Conservation (phyloP, 2,113 vertebrate genomes). For the Salminus brasiliensis region DNA sequence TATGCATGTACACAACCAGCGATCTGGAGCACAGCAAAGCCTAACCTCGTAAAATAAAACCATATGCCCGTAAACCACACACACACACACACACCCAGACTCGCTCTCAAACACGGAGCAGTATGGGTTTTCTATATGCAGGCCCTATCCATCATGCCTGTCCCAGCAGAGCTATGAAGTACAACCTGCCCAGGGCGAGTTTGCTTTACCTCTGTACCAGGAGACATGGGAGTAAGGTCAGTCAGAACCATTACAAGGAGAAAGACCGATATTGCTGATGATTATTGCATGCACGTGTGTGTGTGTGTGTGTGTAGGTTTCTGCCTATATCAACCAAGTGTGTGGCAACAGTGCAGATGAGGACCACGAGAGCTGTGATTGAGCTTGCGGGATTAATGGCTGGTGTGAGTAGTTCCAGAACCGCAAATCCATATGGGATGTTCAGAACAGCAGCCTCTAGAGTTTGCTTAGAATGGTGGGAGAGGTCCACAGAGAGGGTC, state of each 20-base stretch:
- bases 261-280: slow-evolving; percentile 24
- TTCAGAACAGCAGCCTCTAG: too few relatives aligned
- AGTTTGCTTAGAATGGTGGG: too few relatives aligned
- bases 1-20: slow-evolving; percentile 27
- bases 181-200: slow-evolving; percentile 40
- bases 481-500: too few relatives aligned
- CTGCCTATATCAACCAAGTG: too few relatives aligned
- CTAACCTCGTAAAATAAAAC: not conserved
- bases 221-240: slow-evolving; percentile 45
- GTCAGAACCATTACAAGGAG: slow-evolving; percentile 25
- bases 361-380: too few relatives aligned
- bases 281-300: not conserved
- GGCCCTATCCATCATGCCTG: slow-evolving; percentile 41
- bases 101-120: slow-evolving; percentile 15
- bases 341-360: too few relatives aligned
- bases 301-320: too few relatives aligned
- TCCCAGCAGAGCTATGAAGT: slow-evolving; percentile 45
- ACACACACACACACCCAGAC: not conserved
- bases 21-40: not conserved
- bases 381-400: too few relatives aligned
- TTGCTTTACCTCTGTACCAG: slow-evolving; percentile 37
- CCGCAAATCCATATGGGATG: too few relatives aligned
- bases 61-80: not conserved
- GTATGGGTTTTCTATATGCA: slow-evolving; percentile 46
- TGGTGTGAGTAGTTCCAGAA: too few relatives aligned